A percentile compares a stretch with the other conserved stretches of the same genome.
Evolutionary conservation across 2,113 vertebrate species (phyloP).

Genomic region (Pseudorectes ferrugineus): DNA sequence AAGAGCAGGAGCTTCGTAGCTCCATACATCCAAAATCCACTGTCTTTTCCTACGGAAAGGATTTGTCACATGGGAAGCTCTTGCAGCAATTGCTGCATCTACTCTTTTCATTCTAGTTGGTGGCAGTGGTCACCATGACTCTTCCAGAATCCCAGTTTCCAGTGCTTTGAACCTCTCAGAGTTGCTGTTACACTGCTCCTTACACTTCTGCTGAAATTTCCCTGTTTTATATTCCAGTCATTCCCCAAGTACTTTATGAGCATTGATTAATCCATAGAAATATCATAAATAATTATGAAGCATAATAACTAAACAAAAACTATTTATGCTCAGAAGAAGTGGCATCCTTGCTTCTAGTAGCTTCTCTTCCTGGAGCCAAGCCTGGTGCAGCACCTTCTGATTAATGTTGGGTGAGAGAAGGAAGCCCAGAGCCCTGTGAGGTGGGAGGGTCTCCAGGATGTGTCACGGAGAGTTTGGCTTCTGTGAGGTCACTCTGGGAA

Average conservation of each 20-base stretch:
- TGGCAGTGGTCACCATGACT: not conserved
- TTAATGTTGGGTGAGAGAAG: not conserved
- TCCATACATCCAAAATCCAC: not conserved
- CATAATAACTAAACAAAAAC: constrained; percentile 48
- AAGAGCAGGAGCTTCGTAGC: not conserved
- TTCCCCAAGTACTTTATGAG: not conserved
- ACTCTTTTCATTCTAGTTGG: not conserved
- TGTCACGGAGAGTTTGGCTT: not conserved
- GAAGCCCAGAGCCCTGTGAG: not conserved
- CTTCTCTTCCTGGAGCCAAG: not conserved
- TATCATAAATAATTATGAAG: constrained; percentile 51
- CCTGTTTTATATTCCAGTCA: not conserved
- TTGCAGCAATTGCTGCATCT: not conserved
- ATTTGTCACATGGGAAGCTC: not conserved
- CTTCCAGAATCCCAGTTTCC: not conserved
- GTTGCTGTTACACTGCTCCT: rapidly evolving
- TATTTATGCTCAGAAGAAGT: not conserved
- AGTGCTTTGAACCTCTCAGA: not conserved
- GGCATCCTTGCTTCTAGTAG: not conserved
- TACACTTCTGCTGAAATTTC: not conserved
- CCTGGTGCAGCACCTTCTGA: not conserved
- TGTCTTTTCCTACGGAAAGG: not conserved
- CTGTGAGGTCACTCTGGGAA: not conserved
- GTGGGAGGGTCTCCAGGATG: not conserved
- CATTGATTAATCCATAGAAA: constrained; percentile 57